Evolutionary conservation across 2,797 vertebrate species (phyloP).

Genomic region (Menidia menidia): DNA sequence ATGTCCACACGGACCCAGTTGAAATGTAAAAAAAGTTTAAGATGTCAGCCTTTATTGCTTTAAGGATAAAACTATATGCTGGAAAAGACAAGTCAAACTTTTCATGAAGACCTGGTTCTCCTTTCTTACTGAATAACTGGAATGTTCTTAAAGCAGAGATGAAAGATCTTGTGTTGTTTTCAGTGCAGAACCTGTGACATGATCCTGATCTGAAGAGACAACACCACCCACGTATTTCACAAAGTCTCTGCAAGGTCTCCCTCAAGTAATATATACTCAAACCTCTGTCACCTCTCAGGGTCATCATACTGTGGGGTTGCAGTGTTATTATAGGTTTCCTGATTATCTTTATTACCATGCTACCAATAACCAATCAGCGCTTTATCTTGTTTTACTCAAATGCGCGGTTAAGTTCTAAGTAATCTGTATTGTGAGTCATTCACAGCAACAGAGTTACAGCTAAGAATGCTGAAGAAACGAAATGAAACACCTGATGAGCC

Average conservation of each 20-base stretch:
- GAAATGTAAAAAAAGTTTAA: neutral
- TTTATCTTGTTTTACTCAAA: slow-evolving; percentile 22
- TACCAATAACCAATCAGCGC: slow-evolving; percentile 22
- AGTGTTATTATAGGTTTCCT: slow-evolving; percentile 19
- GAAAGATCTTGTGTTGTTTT: neutral
- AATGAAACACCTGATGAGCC: neutral
- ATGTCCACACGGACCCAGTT: neutral
- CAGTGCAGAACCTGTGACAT: slow-evolving; percentile 32
- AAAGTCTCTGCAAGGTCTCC: slow-evolving; percentile 25
- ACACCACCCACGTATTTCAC: slow-evolving; percentile 38
- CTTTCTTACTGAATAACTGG: slow-evolving; percentile 10
- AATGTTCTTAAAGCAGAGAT: neutral
- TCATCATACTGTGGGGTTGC: slow-evolving; percentile 15
- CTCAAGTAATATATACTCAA: slow-evolving; percentile 24
- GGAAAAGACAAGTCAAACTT: neutral
- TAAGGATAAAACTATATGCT: neutral
- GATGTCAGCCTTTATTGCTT: neutral
- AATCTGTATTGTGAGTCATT: slow-evolving; percentile 8
- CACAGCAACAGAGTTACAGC: neutral
- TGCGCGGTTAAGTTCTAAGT: slow-evolving; percentile 15
- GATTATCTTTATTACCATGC: neutral
- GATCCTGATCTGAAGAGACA: slow-evolving; percentile 34
- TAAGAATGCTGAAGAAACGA: slow-evolving; percentile 7
- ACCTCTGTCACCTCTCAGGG: neutral
- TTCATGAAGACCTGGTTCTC: neutral